A percentile compares a stretch with the other conserved stretches of the same genome.
Conservation (phyloP, 35 echinoderm and acorn worm genomes). For the Hemicentrotus pulcherrimus region DNA sequence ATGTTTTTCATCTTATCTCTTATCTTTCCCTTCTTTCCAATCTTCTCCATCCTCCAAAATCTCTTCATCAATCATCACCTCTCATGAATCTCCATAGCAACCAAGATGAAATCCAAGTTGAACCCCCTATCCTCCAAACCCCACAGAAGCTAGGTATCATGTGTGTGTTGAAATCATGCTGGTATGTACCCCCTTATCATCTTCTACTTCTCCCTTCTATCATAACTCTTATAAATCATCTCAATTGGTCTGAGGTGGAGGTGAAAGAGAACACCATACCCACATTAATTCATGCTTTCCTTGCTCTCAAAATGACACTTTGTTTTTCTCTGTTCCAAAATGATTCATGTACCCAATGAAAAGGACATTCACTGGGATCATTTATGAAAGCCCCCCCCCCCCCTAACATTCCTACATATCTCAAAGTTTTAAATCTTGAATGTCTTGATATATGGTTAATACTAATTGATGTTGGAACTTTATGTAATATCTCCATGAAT, state of each 20-base stretch:
- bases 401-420: not conserved
- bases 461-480: not conserved
- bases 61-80: not conserved
- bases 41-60: not conserved
- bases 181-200: not conserved
- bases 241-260: not conserved
- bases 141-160: not conserved
- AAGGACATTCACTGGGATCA: not conserved
- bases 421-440: not conserved
- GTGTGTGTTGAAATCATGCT: not conserved
- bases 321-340: constrained; percentile 34
- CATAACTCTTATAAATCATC: not conserved
- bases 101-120: constrained; percentile 17
- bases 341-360: not conserved
- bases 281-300: constrained; percentile 5
- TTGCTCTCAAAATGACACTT: not conserved
- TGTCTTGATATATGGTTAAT: not conserved
- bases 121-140: not conserved
- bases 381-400: not conserved
- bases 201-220: not conserved
- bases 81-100: not conserved
- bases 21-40: not conserved
- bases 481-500: too few species aligned
- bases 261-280: not conserved
- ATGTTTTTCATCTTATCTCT: too few species aligned